Percentiles rank a stretch among this genome's conserved stretches.
Evolutionary conservation across 2,113 vertebrate genomes (phyloP).

Genomic region (Apteryx owenii): DNA sequence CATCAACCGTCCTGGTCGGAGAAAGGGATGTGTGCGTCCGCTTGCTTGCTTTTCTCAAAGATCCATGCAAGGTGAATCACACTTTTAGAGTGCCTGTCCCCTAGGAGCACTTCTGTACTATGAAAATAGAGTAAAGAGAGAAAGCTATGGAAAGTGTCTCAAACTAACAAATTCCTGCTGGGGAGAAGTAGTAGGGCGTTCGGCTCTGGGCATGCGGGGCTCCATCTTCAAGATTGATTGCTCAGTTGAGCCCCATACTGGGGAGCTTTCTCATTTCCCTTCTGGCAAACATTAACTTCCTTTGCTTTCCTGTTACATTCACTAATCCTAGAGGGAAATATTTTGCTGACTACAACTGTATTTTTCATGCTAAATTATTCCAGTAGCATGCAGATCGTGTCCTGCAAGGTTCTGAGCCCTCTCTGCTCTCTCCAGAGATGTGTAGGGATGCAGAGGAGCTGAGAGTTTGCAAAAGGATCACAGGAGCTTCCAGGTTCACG

Average conservation of each 20-base stretch:
- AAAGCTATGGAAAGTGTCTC: not conserved
- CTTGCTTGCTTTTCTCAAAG: not conserved
- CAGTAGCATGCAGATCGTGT: not conserved
- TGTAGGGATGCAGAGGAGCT: not conserved
- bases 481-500: not conserved
- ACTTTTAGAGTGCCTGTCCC: not conserved
- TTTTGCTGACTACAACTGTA: not conserved
- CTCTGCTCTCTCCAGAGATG: not conserved
- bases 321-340: slow-evolving; percentile 6
- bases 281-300: not conserved
- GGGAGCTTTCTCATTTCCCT: slow-evolving; percentile 4
- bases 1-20: not conserved
- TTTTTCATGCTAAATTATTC: slow-evolving; percentile 38
- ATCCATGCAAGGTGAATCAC: not conserved
- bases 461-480: not conserved
- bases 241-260: not conserved
- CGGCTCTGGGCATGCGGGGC: not conserved
- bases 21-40: not conserved
- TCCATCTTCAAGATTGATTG: not conserved
- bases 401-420: not conserved
- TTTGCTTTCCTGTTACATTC: slow-evolving; percentile 1
- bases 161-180: slow-evolving; percentile 8
- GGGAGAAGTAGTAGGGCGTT: not conserved
- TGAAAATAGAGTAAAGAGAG: not conserved
- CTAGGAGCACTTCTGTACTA: not conserved